phyloP scores from a whole-genome alignment of 2,888 invertebrate species.

The Phaedon cochleariae region DNA sequence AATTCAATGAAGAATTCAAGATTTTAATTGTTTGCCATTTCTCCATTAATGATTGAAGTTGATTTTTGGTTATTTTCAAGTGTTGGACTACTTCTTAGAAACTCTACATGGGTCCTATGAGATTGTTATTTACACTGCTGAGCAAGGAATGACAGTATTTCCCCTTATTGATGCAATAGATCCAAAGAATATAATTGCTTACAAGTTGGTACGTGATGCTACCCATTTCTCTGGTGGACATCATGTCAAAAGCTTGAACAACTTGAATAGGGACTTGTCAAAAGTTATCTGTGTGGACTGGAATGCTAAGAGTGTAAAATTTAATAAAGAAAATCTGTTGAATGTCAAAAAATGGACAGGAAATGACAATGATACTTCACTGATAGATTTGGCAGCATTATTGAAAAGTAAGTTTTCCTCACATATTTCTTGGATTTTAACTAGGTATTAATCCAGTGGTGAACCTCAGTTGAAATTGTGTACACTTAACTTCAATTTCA shows the following conservation, averaged over 20 bases:
- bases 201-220: conserved; percentile 91
- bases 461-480: no score
- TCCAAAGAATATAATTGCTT: conserved; percentile 87
- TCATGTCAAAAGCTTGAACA: conserved; percentile 91
- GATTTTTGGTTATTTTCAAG: conserved; percentile 36
- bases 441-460: not conserved
- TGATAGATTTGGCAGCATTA: conserved; percentile 85
- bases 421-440: no score
- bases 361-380: conserved; percentile 86
- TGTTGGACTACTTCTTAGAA: conserved; percentile 92
- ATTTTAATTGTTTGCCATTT: no score
- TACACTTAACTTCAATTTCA: no score
- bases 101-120: conserved; percentile 76
- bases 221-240: conserved; percentile 94
- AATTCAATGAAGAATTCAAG: no score
- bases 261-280: conserved; percentile 82
- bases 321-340: conserved; percentile 89
- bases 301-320: conserved; percentile 85
- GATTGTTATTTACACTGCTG: conserved; percentile 95
- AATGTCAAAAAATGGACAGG: conserved; percentile 91
- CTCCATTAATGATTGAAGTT: no score
- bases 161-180: conserved; percentile 94
- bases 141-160: conserved; percentile 94
- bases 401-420: conserved; percentile 50
- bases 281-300: conserved; percentile 97